phyloP scores from a whole-genome alignment of 2,888 invertebrate genomes.

The Melangyna quadrimaculata region DNA sequence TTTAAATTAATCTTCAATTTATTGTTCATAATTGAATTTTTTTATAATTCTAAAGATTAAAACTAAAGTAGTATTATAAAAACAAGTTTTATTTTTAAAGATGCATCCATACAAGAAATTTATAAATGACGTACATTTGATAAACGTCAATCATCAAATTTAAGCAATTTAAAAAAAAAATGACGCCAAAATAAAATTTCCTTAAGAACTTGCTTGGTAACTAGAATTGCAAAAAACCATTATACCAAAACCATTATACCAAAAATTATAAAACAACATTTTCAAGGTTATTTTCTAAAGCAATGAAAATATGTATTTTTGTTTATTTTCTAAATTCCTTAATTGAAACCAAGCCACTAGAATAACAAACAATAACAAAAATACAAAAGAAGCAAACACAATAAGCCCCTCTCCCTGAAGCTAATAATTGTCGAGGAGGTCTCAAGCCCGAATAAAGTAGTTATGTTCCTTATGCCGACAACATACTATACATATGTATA shows the following conservation, averaged over 20 bases:
- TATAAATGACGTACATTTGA: no score
- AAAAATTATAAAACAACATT: background rate
- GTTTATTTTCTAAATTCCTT: slow-evolving; percentile 17
- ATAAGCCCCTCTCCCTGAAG: background rate
- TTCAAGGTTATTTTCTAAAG: slow-evolving; percentile 4
- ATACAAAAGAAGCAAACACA: background rate
- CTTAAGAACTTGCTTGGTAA: background rate
- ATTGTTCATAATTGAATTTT: no score
- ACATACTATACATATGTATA: background rate
- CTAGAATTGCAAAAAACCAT: background rate
- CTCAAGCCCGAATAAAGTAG: slow-evolving; percentile 1
- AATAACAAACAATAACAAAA: background rate
- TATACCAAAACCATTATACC: background rate
- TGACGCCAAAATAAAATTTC: background rate
- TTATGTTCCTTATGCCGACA: slow-evolving; percentile 3
- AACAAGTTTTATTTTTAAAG: no score
- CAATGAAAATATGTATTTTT: background rate
- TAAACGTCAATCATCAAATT: background rate
- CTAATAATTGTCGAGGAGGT: background rate
- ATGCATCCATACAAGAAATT: no score
- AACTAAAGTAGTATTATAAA: no score
- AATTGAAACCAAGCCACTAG: slow-evolving; percentile 13
- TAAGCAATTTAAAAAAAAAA: background rate
- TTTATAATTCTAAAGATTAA: no score
- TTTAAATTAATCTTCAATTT: no score